These are phyloP conservation scores for Cercocebus atys DNA, from an alignment of 2,113 vertebrate genomes.

Conservation along the genomic window DNA sequence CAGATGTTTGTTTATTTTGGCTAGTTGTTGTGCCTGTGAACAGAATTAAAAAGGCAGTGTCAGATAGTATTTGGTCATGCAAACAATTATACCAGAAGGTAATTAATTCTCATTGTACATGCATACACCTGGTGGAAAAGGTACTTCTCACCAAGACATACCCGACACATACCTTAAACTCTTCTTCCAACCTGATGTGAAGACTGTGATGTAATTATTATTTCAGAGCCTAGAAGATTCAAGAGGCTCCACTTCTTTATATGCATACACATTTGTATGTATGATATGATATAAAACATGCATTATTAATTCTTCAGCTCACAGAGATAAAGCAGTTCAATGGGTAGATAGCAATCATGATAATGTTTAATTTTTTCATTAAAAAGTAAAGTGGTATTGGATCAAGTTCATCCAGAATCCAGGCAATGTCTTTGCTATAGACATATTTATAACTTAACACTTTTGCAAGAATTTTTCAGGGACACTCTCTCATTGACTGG, in stretches of 20 bases:
- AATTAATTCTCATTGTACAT: accelerated
- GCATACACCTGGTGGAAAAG: accelerated
- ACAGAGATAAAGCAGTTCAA: not conserved
- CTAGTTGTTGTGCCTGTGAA: not conserved
- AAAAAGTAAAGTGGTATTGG: not conserved
- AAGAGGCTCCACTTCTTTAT: not conserved
- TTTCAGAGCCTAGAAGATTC: not conserved
- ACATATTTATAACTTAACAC: conserved; percentile 11
- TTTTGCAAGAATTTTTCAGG: not conserved
- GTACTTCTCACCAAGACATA: not conserved
- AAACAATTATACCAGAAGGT: not conserved
- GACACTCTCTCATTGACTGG: not conserved
- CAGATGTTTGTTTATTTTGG: not conserved
- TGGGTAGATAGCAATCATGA: not conserved
- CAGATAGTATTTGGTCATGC: not conserved
- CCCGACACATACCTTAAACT: accelerated
- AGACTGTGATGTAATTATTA: not conserved
- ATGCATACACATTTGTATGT: not conserved
- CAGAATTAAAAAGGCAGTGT: not conserved
- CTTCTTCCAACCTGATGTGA: not conserved
- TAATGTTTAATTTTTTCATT: not conserved
- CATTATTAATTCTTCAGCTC: not conserved
- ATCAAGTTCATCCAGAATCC: not conserved
- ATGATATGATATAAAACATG: not conserved
- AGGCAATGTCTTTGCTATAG: not conserved